Evolutionary conservation across 2,888 invertebrate species (phyloP).

Genomic region (Copidosoma aretas): DNA sequence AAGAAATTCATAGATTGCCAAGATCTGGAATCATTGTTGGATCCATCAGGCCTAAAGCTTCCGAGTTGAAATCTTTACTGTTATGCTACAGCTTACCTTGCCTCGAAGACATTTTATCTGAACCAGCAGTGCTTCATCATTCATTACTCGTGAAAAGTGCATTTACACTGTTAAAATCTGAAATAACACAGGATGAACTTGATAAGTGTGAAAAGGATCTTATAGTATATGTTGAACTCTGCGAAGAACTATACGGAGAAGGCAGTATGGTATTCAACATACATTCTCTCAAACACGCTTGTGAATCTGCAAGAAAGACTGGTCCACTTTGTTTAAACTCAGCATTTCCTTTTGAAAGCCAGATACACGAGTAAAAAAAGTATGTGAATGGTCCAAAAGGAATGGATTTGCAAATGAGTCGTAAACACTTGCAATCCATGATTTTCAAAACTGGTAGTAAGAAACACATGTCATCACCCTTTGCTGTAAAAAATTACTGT

Average conservation of each 20-base stretch:
- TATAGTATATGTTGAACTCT: conserved; percentile 32
- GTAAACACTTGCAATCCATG: not conserved
- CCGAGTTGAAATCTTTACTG: conserved; percentile 19
- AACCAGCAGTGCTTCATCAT: conserved; percentile 20
- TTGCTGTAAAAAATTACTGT: not conserved
- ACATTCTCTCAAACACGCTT: not conserved
- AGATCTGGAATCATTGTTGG: not conserved
- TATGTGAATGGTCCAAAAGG: conserved; percentile 2
- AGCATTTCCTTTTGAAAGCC: conserved; percentile 13
- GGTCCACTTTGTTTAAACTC: conserved; percentile 5
- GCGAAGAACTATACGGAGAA: conserved; percentile 36
- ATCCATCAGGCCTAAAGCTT: conserved; percentile 15
- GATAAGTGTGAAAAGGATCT: conserved; percentile 36
- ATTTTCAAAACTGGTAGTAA: conserved; percentile 11
- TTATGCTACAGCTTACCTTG: conserved; percentile 24
- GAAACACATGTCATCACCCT: not conserved
- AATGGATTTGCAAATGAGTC: conserved; percentile 4
- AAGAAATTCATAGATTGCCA: not conserved
- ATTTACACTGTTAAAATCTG: conserved; percentile 24
- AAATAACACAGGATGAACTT: conserved; percentile 38
- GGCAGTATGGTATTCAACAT: conserved; percentile 11
- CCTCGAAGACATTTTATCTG: conserved; percentile 10
- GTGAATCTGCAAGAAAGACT: not conserved
- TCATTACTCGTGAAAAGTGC: conserved; percentile 17
- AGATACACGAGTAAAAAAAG: conserved; percentile 5